Evolutionary conservation across 53 echinoderm and acorn worm genomes (phyloP), one percentile per base, ranked within the genome.

Genomic region (Hippasteria phrygiana): DNA sequence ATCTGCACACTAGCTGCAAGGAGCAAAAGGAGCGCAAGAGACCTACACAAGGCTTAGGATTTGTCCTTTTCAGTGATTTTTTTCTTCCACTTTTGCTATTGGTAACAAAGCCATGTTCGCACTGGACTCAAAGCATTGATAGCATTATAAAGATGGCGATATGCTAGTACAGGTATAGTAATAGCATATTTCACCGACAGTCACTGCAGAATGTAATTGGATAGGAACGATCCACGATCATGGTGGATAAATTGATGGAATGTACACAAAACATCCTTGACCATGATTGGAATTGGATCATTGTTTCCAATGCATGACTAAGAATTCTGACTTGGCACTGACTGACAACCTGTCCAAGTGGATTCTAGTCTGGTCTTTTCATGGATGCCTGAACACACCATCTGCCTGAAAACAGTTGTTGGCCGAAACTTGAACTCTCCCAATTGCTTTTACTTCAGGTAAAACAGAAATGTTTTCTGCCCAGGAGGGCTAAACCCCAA

Each of bases 341-440:
- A 80, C 27, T 39, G 62, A 27, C 33, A n/a, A 18, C 53, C 26
- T 26, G 35, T 56, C 32, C 40, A 80, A 54, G 18, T 36, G 54
- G 62, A 24, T 62, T 41, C 12, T 64, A 63, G 42, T 55, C 80
- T 81, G 63, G 64, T 43, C 9, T 41, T 76, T 45, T 65, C 45
- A 64, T 40, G 64, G 43, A 18, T 47, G 43, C 16, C 40, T 81
- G 62, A 62, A 63, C 81, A 63, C 22, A 24, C 26, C 59, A 59
- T 24, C 7, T 8, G 26, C 26, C 59, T 0, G 3, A 26, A 59
- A 22, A 59, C 76, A 76, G 76, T 51, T 51, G 53, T 28, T 76
- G 79, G 79, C 55, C 27, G 39, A 62, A 83, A 83, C 67, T 46
- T 67, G 83, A 83, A 65, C 69, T 63, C 79, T 36, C 37, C 39